Percentiles rank a stretch among this genome's conserved stretches.
phyloP scores from a whole-genome alignment of 1,140 invertebrate species.

The Trachelipus rathkii region DNA sequence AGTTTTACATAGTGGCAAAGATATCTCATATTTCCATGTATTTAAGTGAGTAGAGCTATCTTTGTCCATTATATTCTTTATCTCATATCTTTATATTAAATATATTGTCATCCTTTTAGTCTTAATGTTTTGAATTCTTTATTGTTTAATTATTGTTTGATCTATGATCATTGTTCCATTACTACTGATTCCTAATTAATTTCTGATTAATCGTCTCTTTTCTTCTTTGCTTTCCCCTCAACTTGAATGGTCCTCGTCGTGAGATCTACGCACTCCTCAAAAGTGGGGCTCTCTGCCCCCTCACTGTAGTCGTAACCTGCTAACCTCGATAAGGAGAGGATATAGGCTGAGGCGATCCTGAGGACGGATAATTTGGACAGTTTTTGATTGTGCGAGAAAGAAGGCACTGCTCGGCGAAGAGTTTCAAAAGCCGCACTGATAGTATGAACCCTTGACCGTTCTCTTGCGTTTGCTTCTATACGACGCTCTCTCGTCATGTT shows the following conservation, averaged over 20 bases:
- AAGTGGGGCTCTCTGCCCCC: conserved; percentile 54
- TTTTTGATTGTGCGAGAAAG: conserved; percentile 88
- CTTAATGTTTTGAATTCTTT: too few relatives aligned
- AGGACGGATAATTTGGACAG: conserved; percentile 86
- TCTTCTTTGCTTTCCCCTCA: conserved; percentile 81
- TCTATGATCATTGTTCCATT: too few relatives aligned
- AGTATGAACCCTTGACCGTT: conserved; percentile 86
- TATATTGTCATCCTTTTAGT: too few relatives aligned
- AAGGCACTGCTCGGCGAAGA: conserved; percentile 72
- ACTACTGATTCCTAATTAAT: too few relatives aligned
- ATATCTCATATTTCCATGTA: too few relatives aligned
- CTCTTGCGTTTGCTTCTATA: conserved; percentile 88
- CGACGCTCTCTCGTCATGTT: conserved; percentile 87
- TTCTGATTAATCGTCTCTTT: conserved; percentile 64
- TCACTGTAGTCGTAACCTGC: conserved; percentile 61
- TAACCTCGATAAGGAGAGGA: conserved; percentile 71
- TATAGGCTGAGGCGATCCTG: conserved; percentile 84
- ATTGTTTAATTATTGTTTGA: too few relatives aligned
- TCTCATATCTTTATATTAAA: too few relatives aligned
- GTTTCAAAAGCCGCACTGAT: conserved; percentile 92
- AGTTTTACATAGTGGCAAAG: too few relatives aligned
- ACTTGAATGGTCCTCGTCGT: conserved; percentile 72
- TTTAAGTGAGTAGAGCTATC: too few relatives aligned
- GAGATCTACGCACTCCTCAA: conserved; percentile 71
- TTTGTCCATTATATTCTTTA: too few relatives aligned